Conservation (phyloP, 2,113 vertebrate species). For the Junco hyemalis region DNA sequence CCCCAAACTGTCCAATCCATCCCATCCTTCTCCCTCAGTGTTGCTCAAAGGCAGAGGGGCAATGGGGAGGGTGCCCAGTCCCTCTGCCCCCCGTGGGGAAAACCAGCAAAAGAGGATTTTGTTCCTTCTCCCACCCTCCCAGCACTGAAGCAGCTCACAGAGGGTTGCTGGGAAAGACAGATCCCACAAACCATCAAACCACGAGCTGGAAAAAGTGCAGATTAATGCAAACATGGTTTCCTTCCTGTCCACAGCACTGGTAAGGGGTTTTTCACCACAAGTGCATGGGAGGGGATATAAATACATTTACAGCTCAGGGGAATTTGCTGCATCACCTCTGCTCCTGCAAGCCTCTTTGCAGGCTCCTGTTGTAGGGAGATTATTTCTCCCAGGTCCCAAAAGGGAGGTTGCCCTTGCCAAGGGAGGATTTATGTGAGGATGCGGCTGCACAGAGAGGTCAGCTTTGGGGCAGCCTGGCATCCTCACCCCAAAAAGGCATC, state of each 20-base stretch:
- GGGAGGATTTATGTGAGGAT: not conserved
- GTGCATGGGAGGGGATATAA: not conserved
- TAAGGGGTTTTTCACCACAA: not conserved
- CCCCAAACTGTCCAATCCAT: accelerated
- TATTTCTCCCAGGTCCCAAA: not conserved
- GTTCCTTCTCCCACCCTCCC: not conserved
- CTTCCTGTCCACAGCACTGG: not conserved
- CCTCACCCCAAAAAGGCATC: not conserved
- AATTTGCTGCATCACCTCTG: constrained; percentile 19
- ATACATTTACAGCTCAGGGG: not conserved
- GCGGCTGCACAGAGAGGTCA: not conserved
- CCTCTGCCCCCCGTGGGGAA: not conserved
- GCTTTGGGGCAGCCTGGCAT: not conserved
- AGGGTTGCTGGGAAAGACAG: not conserved
- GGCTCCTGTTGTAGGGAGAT: not conserved
- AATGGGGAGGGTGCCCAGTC: accelerated
- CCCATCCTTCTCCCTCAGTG: not conserved
- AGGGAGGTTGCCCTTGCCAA: not conserved
- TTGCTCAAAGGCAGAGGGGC: not conserved
- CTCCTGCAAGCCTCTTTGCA: not conserved
- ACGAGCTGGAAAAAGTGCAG: not conserved
- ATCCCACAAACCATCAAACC: not conserved
- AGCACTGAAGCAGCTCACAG: not conserved
- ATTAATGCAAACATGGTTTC: not conserved
- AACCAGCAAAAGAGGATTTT: not conserved